phyloP scores from a whole-genome alignment of 2,113 vertebrate genomes.

The Zosterops lateralis region DNA sequence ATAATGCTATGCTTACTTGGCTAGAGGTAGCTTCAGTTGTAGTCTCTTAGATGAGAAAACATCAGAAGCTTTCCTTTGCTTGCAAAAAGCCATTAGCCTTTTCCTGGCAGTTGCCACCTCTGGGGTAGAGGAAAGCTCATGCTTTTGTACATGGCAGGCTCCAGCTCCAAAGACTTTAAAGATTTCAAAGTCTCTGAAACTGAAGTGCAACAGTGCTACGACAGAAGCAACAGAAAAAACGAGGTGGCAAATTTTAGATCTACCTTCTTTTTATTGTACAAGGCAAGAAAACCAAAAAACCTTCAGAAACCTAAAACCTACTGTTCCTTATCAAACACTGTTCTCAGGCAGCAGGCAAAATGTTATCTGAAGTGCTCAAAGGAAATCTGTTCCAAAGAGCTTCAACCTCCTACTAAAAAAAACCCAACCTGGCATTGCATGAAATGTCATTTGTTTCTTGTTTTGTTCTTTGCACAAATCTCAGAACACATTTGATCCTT shows the following conservation, averaged over 20 bases:
- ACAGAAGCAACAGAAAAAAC: neutral
- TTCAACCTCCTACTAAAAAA: neutral
- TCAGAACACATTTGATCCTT: neutral
- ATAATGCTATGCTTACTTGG: neutral
- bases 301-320: neutral
- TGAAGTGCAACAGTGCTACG: neutral
- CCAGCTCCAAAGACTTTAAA: neutral
- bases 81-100: constrained; percentile 16
- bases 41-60: neutral
- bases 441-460: neutral
- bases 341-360: neutral
- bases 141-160: neutral
- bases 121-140: neutral
- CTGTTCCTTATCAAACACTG: neutral
- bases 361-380: neutral
- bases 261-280: neutral
- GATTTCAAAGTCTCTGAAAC: constrained; percentile 9
- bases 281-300: neutral
- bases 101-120: neutral
- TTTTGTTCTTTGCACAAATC: neutral
- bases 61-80: neutral
- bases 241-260: neutral
- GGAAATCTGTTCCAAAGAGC: neutral
- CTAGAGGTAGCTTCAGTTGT: neutral
- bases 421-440: neutral